Conservation (phyloP, 2,888 invertebrate species). For the Habroteleia sp. region DNA sequence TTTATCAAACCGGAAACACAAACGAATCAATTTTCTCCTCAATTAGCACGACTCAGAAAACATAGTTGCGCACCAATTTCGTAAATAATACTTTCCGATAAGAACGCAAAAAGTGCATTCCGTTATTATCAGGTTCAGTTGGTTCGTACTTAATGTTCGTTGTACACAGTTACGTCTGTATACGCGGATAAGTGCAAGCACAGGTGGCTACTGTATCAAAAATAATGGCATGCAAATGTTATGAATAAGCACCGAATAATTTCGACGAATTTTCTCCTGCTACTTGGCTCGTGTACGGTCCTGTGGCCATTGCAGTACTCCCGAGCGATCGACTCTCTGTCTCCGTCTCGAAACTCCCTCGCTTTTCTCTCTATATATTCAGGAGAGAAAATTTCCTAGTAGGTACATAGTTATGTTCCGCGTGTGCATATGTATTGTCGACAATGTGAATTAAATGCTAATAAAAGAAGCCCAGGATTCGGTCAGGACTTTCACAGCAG, state of each 20-base stretch:
- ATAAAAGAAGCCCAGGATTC: slow-evolving; percentile 30
- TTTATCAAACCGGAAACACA: neutral
- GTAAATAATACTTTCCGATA: slow-evolving; percentile 13
- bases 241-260: slow-evolving; percentile 75
- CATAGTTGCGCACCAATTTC: slow-evolving; percentile 7
- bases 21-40: neutral
- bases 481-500: slow-evolving; percentile 15
- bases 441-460: slow-evolving; percentile 41
- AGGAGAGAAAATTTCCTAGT: slow-evolving; percentile 50
- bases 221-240: slow-evolving; percentile 74
- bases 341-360: too few species aligned
- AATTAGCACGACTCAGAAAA: neutral
- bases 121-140: slow-evolving; percentile 27
- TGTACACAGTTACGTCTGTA: slow-evolving; percentile 13
- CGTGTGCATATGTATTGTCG: slow-evolving; percentile 18
- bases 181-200: slow-evolving; percentile 47
- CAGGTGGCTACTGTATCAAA: slow-evolving; percentile 66
- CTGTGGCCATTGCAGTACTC: slow-evolving; percentile 64
- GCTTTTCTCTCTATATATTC: too few species aligned
- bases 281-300: slow-evolving; percentile 50
- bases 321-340: slow-evolving; percentile 67
- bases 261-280: slow-evolving; percentile 71
- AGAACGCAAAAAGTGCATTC: slow-evolving; percentile 9
- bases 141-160: slow-evolving; percentile 31
- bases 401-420: slow-evolving; percentile 48